Conservation (phyloP, 2,113 vertebrate genomes). For the Cyprinodon brontotheroides region DNA sequence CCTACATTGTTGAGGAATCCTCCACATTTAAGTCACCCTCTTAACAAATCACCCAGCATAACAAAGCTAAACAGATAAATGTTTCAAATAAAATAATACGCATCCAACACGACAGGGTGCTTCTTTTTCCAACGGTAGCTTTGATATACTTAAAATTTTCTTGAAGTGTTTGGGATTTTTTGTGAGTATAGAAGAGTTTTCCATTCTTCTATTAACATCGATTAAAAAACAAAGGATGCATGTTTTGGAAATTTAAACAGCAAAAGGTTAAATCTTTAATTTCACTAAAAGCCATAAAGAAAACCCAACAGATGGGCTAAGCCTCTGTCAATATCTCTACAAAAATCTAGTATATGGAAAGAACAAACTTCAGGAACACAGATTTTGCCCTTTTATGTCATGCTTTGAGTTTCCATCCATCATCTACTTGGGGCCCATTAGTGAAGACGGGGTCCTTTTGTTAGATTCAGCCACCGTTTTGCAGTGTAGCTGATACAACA, state of each 20-base stretch:
- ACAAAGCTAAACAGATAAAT: constrained; percentile 25
- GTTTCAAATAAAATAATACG: constrained; percentile 6
- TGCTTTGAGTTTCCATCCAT: constrained; percentile 1
- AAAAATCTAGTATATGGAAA: neutral
- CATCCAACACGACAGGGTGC: constrained; percentile 1
- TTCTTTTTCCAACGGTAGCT: constrained; percentile 1
- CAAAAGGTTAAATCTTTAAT: neutral
- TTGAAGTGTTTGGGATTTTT: neutral
- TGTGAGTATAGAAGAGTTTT: neutral
- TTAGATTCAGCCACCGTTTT: neutral
- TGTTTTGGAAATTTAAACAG: neutral
- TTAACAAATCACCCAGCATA: constrained; percentile 42
- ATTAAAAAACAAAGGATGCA: neutral
- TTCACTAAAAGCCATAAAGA: neutral
- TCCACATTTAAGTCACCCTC: constrained; percentile 33
- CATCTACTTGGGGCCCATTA: neutral
- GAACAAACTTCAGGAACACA: neutral
- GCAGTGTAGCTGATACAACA: neutral
- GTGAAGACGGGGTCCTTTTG: neutral
- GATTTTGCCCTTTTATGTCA: neutral
- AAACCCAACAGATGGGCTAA: neutral
- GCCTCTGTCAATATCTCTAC: neutral
- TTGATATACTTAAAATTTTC: neutral
- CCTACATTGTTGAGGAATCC: constrained; percentile 60
- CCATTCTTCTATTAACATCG: neutral